Percentiles rank a stretch among this genome's conserved stretches.
phyloP scores from a whole-genome alignment of 2,113 vertebrate genomes.

The Forbesichthys papilliferus region DNA sequence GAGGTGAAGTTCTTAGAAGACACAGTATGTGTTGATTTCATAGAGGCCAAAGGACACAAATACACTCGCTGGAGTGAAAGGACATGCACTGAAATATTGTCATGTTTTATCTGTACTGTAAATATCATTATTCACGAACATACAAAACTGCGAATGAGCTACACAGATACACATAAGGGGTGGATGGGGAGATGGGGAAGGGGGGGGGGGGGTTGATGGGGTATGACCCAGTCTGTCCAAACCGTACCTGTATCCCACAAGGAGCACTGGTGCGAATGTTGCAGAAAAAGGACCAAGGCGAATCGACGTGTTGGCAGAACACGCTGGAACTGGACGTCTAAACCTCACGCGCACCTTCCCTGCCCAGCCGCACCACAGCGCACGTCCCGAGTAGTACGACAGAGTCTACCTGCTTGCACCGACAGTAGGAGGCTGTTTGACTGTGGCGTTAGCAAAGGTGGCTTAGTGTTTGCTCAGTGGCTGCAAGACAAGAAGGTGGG shows the following conservation, averaged over 20 bases:
- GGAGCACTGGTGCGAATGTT: slow-evolving; percentile 17
- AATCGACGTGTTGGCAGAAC: slow-evolving; percentile 23
- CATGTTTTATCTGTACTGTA: neutral
- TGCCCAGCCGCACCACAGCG: slow-evolving; percentile 34
- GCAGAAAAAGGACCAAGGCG: slow-evolving; percentile 11
- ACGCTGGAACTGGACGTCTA: neutral
- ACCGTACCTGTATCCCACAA: slow-evolving; percentile 64
- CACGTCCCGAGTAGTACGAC: slow-evolving; percentile 25
- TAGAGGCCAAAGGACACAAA: neutral
- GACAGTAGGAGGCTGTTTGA: slow-evolving; percentile 27
- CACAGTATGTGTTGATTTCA: neutral
- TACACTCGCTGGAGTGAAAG: neutral
- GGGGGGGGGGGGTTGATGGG: neutral
- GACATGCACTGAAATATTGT: neutral
- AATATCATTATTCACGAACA: neutral
- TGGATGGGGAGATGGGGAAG: too few species aligned
- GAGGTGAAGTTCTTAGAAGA: neutral
- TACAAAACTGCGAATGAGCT: neutral
- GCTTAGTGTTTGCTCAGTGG: slow-evolving; percentile 68
- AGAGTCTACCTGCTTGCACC: slow-evolving; percentile 35
- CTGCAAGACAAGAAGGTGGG: slow-evolving; percentile 58
- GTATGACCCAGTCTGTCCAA: neutral
- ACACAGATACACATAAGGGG: neutral
- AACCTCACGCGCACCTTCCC: slow-evolving; percentile 19
- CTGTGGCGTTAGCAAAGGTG: slow-evolving; percentile 62